Conservation (phyloP, 2,113 vertebrate genomes). For the Talpa occidentalis region DNA sequence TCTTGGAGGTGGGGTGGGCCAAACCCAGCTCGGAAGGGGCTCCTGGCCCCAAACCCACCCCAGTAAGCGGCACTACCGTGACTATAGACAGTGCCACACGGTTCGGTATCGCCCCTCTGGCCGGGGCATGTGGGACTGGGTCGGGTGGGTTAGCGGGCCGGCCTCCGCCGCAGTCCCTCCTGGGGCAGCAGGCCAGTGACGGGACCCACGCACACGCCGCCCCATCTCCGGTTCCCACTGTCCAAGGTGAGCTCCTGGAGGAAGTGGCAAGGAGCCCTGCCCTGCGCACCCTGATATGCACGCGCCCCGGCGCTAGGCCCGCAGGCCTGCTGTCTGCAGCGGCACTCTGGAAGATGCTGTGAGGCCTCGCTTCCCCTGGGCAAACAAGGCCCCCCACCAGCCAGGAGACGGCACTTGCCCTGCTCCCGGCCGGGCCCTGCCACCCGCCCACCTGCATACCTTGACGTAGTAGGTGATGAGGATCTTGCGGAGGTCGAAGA, state of each 20-base stretch:
- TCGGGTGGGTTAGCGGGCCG: neutral
- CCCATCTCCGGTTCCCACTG: neutral
- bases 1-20: neutral
- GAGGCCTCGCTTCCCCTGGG: no score
- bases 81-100: neutral
- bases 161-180: neutral
- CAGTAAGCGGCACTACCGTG: rapidly evolving
- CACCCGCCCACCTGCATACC: constrained; percentile 74
- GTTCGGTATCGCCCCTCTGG: rapidly evolving
- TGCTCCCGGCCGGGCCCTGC: no score
- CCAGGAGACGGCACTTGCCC: no score
- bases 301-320: neutral
- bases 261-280: neutral
- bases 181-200: neutral
- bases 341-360: neutral
- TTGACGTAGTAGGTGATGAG: constrained; percentile 96
- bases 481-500: constrained; percentile 95
- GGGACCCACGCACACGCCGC: no score
- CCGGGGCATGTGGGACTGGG: rapidly evolving
- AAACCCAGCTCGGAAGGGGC: neutral
- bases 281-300: no score
- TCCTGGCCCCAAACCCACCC: neutral
- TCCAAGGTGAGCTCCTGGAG: no score
- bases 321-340: rapidly evolving
- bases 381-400: no score